These are phyloP conservation scores for Drosophila acutilabella DNA, from an alignment of 2,888 invertebrate genomes.

Conservation along the genomic window DNA sequence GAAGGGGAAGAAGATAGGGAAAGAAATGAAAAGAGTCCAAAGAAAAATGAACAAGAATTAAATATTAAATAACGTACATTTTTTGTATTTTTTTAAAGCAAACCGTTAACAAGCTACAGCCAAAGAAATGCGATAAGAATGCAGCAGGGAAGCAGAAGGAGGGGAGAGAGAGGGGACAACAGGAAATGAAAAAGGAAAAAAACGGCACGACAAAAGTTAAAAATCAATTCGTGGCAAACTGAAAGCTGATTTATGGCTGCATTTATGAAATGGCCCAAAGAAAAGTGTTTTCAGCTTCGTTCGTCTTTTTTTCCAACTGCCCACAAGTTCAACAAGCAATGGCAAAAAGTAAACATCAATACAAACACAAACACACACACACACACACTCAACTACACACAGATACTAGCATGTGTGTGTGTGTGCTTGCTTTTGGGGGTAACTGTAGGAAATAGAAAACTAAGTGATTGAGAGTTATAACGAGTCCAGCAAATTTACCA, in stretches of 20 bases:
- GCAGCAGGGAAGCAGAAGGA: constrained; percentile 13
- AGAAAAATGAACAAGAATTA: constrained; percentile 45
- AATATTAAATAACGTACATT: constrained; percentile 70
- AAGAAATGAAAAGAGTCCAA: background rate
- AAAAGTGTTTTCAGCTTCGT: constrained; percentile 12
- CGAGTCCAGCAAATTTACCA: constrained; percentile 83
- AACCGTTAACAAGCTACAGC: constrained; percentile 69
- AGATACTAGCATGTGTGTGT: constrained; percentile 17
- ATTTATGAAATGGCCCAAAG: constrained; percentile 76
- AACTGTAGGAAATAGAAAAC: constrained; percentile 78
- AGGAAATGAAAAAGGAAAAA: constrained; percentile 71
- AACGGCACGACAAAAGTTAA: constrained; percentile 72
- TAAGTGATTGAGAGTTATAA: constrained; percentile 84
- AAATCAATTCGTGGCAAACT: constrained; percentile 81
- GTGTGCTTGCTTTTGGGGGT: constrained; percentile 9
- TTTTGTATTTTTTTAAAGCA: constrained; percentile 25
- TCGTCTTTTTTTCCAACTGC: constrained; percentile 13
- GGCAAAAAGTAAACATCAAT: constrained; percentile 49
- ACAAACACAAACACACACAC: background rate
- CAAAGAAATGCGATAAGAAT: constrained; percentile 73
- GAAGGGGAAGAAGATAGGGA: constrained; percentile 14
- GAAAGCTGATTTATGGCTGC: constrained; percentile 81
- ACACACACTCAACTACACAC: too few species aligned
- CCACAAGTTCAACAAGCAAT: constrained; percentile 36
- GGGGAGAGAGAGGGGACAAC: constrained; percentile 15